phyloP scores from a whole-genome alignment of 2,888 invertebrate genomes.

The Lasioglossum calceatum region DNA sequence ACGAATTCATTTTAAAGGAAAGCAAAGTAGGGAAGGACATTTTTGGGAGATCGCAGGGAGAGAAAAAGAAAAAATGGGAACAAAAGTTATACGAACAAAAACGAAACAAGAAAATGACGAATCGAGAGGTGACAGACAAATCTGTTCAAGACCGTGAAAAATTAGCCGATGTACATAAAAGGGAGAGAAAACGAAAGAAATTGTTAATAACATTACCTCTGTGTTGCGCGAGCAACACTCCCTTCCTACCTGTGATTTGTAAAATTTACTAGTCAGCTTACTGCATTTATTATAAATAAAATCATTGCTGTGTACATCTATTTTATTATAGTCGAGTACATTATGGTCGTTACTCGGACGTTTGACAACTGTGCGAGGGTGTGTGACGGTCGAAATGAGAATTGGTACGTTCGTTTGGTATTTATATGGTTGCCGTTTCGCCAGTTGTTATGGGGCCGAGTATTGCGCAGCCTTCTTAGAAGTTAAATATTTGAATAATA shows the following conservation, averaged over 20 bases:
- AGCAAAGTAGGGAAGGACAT: not conserved
- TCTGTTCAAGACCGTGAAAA: slow-evolving; percentile 20
- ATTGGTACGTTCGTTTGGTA: not conserved
- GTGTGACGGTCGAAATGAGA: not conserved
- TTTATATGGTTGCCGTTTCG: slow-evolving; percentile 17
- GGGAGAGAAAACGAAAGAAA: slow-evolving; percentile 34
- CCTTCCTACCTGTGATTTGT: slow-evolving; percentile 76
- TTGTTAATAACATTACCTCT: slow-evolving; percentile 67
- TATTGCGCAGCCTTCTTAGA: slow-evolving; percentile 49
- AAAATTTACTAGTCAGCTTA: slow-evolving; percentile 78
- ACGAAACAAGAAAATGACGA: not conserved
- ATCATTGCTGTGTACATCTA: slow-evolving; percentile 52
- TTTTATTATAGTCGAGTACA: slow-evolving; percentile 56
- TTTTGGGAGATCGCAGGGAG: slow-evolving; percentile 12
- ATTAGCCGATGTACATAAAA: slow-evolving; percentile 50
- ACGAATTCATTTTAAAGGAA: not conserved
- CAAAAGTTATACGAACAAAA: not conserved
- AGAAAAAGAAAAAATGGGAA: not conserved
- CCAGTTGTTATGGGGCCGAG: slow-evolving; percentile 44
- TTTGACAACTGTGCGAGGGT: slow-evolving; percentile 35
- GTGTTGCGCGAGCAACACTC: slow-evolving; percentile 63
- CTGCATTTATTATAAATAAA: slow-evolving; percentile 68
- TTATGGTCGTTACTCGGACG: slow-evolving; percentile 27
- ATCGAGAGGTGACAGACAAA: slow-evolving; percentile 29
- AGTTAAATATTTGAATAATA: slow-evolving; percentile 46